Evolutionary conservation across 2,888 invertebrate genomes (phyloP).

Genomic region (Idaea dimidiata): DNA sequence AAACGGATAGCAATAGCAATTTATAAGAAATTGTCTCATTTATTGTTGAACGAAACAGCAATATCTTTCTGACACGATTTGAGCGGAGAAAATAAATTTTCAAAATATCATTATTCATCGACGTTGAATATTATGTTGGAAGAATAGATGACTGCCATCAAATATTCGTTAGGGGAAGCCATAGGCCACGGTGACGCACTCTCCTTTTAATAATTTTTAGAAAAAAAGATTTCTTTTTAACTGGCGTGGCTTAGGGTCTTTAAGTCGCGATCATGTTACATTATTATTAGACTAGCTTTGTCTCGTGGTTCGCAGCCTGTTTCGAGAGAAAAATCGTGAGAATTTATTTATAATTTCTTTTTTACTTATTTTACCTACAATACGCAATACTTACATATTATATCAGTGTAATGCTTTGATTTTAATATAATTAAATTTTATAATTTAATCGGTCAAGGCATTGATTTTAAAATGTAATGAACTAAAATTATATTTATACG

Average conservation of each 20-base stretch:
- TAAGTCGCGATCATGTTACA: neutral
- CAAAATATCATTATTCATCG: slow-evolving; percentile 67
- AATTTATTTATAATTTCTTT: too few species aligned
- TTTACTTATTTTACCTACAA: too few species aligned
- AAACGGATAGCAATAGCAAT: slow-evolving; percentile 3
- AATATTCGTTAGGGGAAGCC: slow-evolving; percentile 47
- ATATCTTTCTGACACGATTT: slow-evolving; percentile 43
- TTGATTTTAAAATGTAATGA: too few species aligned
- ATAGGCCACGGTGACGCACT: slow-evolving; percentile 20
- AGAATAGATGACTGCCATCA: slow-evolving; percentile 61
- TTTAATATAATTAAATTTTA: too few species aligned
- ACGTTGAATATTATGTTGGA: slow-evolving; percentile 56
- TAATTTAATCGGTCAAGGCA: too few species aligned
- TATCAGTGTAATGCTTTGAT: too few species aligned
- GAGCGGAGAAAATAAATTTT: slow-evolving; percentile 53
- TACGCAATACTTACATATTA: too few species aligned
- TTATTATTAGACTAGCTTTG: too few species aligned
- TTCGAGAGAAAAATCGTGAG: too few species aligned
- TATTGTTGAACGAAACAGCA: slow-evolving; percentile 40
- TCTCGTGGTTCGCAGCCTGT: too few species aligned
- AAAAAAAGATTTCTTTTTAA: neutral
- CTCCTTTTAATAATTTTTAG: slow-evolving; percentile 8
- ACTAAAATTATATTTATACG: too few species aligned
- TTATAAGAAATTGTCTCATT: slow-evolving; percentile 25
- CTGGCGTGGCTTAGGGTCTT: neutral